These are phyloP conservation scores for Eilema depressum DNA, from an alignment of 2,888 invertebrate species.

Conservation along the genomic window DNA sequence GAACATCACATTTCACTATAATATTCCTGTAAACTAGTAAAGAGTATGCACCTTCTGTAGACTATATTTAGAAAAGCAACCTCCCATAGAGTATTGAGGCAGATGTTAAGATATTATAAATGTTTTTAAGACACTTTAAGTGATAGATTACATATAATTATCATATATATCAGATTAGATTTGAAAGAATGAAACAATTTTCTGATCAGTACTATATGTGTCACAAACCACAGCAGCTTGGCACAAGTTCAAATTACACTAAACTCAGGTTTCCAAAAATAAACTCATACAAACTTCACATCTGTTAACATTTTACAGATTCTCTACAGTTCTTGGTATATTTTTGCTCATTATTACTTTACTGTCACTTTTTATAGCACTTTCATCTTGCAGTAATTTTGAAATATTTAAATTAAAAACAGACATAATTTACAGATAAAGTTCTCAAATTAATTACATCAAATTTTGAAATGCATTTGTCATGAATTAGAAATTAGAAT, in stretches of 20 bases:
- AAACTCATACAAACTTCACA: conserved; percentile 61
- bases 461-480: neutral
- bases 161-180: conserved; percentile 23
- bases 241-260: conserved; percentile 74
- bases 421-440: neutral
- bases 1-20: conserved; percentile 23
- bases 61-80: conserved; percentile 83
- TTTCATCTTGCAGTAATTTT: neutral
- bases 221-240: conserved; percentile 62
- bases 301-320: conserved; percentile 67
- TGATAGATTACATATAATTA: conserved; percentile 24
- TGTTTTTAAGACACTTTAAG: conserved; percentile 24
- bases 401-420: conserved; percentile 3
- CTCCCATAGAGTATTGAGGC: conserved; percentile 76
- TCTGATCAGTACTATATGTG: conserved; percentile 41
- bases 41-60: conserved; percentile 75
- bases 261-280: conserved; percentile 76
- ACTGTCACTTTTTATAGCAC: neutral
- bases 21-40: conserved; percentile 23
- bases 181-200: conserved; percentile 32
- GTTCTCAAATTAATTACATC: neutral
- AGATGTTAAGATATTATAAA: conserved; percentile 2
- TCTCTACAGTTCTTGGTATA: conserved; percentile 51
- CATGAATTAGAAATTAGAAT: neutral
- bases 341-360: conserved; percentile 2